Evolutionary conservation across 2,113 vertebrate species (phyloP), one percentile per base, ranked within the genome.

Genomic region (Alaudala cheleensis): DNA sequence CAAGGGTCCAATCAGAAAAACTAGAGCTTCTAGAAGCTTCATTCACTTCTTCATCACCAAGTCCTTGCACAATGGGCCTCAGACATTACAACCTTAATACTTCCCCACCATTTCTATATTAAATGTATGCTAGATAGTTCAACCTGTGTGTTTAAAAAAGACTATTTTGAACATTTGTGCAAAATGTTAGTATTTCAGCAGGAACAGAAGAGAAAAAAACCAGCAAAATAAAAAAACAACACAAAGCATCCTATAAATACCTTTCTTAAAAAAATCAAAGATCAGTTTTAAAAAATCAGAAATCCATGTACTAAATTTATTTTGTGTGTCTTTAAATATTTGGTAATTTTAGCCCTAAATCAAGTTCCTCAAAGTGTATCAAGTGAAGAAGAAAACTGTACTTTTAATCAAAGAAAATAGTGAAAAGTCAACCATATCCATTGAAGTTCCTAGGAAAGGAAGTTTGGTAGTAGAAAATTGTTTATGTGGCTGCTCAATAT

Each of bases 161-260:
- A 54, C 12, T n/a, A 18, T 15, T 66, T 22, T 9, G 3, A 77
- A 72, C 19, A 71, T 28, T 8, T 62, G 22, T 39, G 18, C 11
- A 22, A 73, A 72, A 73, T 33, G 10, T 25, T 53, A 61, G 6
- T 11, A 86, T 53, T 67, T 66, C 26, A 53, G 8, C 17, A 47
- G 20, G 24, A 49, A 28, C 0, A 13, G 13, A 42, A 12, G 2
- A 4, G 4, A 1, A 15, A 26, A 61, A 29, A 14, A 39, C 34
- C 40, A 53, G 24, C 18, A 64, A 33, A 77, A 39, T 8, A n/a
- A 51, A 78, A 70, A 70, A 49, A 1, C 17, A 25, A 6, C 25
- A 49, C 11, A 64, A 50, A 34, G 11, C 34, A 71, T 23, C 4
- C 26, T 39, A 26, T 10, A 62, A 81, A 49, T 14, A 51, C 0